A percentile compares a stretch with the other conserved stretches of the same genome.
phyloP scores from a whole-genome alignment of 2,888 invertebrate species.

The Malthinus seriepunctatus region DNA sequence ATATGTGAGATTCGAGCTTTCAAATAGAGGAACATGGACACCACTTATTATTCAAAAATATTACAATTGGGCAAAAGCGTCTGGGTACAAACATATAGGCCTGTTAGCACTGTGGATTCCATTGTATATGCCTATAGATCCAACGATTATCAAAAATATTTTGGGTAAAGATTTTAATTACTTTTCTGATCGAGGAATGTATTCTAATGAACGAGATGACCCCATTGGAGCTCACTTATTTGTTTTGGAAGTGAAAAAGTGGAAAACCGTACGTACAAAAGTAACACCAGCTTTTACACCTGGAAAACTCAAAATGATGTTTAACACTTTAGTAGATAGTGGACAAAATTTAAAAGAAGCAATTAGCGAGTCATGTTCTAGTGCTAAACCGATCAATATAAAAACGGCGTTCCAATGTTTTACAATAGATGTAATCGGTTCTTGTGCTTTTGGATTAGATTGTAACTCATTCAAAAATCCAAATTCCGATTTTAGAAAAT shows the following conservation, averaged over 20 bases:
- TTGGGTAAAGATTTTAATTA: conserved; percentile 47
- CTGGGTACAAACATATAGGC: no score
- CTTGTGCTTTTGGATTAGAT: conserved; percentile 63
- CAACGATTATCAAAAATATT: conserved; percentile 45
- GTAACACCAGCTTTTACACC: conserved; percentile 45
- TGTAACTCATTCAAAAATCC: conserved; percentile 60
- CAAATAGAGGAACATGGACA: no score
- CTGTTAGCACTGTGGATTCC: conserved; percentile 38
- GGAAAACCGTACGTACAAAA: conserved; percentile 47
- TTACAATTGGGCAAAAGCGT: no score
- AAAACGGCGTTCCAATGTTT: conserved; percentile 54
- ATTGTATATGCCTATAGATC: conserved; percentile 44
- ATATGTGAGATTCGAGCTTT: neutral
- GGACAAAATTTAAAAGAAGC: conserved; percentile 39
- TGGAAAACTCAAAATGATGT: conserved; percentile 55
- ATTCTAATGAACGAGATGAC: conserved; percentile 43
- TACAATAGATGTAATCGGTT: conserved; percentile 62
- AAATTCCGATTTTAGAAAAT: conserved; percentile 55
- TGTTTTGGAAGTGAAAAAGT: conserved; percentile 45
- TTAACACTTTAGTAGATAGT: conserved; percentile 43
- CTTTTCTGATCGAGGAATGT: conserved; percentile 45
- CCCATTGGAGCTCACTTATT: conserved; percentile 43
- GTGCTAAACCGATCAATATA: conserved; percentile 47
- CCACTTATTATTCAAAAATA: no score
- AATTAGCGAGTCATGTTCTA: conserved; percentile 31